Base-by-base conservation (phyloP, 2,113 vertebrate genomes). In the Oncorhynchus tshawytscha region DNA sequence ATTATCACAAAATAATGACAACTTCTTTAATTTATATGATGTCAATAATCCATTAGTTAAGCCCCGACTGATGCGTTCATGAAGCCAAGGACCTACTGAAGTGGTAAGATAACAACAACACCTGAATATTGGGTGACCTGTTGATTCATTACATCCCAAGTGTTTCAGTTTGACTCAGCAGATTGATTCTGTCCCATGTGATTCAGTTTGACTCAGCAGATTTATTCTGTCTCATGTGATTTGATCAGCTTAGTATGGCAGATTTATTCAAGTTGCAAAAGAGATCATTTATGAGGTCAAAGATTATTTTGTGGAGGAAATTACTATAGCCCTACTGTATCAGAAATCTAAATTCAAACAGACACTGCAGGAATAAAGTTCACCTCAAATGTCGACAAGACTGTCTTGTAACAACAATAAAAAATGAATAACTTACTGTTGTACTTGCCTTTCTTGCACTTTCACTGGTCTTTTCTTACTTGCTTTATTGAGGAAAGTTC, bases 241-340 rank as follows among this genome's bases (percentile, higher is more conserved):
- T 34, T 81, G 83, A 85, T 78, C 85, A 90, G 84, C 69, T 86
- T 81, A 82, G 85, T 72, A 64, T 39, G 51, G 65, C 73, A 27
- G 69, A 77, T 82, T 86, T 84, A 86, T 85, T 84, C 83, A 45
- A 2, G 39, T 45, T 45, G 39, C 39, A 45, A 45, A 45, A 45
- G 8, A 45, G 39, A 45, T 11, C 1, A 45, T 45, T 9, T 45
- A 45, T 3, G 39, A 45, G 39, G 9, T 45, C 39, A 45, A 45
- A 45, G 9, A 11, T 45, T 45, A 70, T 18, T 48, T 34, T 15
- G 34, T 3, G 68, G 20, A 9, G 12, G 6, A n/a, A 62, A 9
- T 62, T 1, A n/a, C 13, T 62, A 24, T 5, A 62, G n/a, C 7
- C 59, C n/a, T 24, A 62, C 7, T 62, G n/a, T 3, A 62, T 62